These are phyloP conservation scores for Noctua janthina DNA, from an alignment of 2,888 invertebrate genomes.

Conservation along the genomic window DNA sequence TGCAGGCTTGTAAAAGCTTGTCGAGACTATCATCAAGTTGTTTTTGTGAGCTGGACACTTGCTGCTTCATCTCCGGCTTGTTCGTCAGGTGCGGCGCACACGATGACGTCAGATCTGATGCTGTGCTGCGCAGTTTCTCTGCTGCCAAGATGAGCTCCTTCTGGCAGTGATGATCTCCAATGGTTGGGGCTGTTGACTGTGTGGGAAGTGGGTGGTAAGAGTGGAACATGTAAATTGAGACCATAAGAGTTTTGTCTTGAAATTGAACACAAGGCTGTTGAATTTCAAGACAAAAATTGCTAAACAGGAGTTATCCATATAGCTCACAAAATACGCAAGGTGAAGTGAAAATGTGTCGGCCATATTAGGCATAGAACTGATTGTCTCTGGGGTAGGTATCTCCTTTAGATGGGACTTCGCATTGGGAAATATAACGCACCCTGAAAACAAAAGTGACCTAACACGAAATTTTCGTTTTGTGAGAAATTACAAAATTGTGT, in stretches of 20 bases:
- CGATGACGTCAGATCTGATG: constrained; percentile 61
- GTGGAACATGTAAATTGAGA: neutral
- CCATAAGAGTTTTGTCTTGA: neutral
- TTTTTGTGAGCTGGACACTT: constrained; percentile 11
- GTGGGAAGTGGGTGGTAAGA: neutral
- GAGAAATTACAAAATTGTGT: no score
- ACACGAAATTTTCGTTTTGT: no score
- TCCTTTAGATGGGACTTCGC: neutral
- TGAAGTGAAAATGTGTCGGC: neutral
- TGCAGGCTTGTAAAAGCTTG: constrained; percentile 62
- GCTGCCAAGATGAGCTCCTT: constrained; percentile 62
- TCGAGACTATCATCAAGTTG: constrained; percentile 64
- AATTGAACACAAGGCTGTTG: neutral
- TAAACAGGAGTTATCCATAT: neutral
- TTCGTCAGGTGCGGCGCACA: constrained; percentile 56
- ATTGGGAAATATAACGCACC: neutral
- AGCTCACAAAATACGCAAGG: neutral
- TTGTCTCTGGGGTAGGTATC: neutral
- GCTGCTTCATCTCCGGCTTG: constrained; percentile 33
- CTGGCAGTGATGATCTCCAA: constrained; percentile 68
- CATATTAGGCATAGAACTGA: neutral
- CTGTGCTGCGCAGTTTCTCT: constrained; percentile 61
- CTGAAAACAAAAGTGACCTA: neutral
- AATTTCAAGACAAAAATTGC: neutral
- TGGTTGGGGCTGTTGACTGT: constrained; percentile 71